Evolutionary conservation across 2,113 vertebrate genomes (phyloP).

Genomic region (Laticauda laticaudata): DNA sequence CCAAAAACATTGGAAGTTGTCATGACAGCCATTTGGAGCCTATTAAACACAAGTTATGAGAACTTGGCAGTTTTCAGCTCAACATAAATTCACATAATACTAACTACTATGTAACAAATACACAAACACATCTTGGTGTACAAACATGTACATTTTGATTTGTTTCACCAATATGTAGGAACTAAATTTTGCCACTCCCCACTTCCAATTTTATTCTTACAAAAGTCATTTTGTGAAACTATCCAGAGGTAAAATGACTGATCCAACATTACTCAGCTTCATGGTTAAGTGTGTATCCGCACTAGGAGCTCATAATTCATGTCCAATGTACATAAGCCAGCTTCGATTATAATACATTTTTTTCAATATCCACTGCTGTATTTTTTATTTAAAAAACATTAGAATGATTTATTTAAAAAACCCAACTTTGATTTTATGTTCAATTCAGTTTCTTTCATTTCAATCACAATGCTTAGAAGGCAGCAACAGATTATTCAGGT

Average conservation of each 20-base stretch:
- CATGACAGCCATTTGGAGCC: slow-evolving; percentile 1
- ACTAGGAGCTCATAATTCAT: not conserved
- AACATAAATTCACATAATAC: slow-evolving; percentile 6
- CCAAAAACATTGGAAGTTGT: slow-evolving; percentile 10
- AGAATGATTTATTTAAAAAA: not conserved
- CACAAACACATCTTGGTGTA: not conserved
- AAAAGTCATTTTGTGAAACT: not conserved
- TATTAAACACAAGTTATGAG: slow-evolving; percentile 9
- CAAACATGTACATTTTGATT: not conserved
- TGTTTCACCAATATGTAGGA: not conserved
- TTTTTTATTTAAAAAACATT: not conserved
- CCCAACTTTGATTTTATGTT: not conserved
- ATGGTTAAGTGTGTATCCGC: not conserved
- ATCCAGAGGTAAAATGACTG: not conserved
- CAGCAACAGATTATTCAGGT: not conserved
- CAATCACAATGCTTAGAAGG: not conserved
- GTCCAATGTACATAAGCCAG: not conserved
- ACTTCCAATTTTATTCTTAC: not conserved
- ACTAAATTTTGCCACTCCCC: not conserved
- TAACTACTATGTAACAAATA: not conserved
- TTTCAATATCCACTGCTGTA: not conserved
- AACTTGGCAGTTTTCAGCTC: slow-evolving; percentile 3
- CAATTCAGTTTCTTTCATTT: not conserved
- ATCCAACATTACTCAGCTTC: not conserved
- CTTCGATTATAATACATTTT: not conserved